Conservation (phyloP, 2,113 vertebrate species). For the Megaleporinus macrocephalus region DNA sequence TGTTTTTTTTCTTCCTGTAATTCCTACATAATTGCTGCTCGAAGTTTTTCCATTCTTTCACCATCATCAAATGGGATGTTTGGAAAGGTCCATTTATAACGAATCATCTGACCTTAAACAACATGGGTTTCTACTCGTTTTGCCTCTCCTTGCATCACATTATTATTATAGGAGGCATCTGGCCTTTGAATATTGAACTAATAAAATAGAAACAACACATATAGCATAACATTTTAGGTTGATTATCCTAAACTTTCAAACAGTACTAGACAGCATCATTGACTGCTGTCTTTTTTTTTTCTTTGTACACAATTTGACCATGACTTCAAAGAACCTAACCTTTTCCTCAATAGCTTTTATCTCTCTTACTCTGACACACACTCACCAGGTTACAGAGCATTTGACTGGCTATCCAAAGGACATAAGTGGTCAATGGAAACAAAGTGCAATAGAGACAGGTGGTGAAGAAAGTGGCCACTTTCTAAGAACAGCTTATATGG, state of each 20-base stretch:
- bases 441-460: slow-evolving; percentile 31
- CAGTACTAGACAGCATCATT: slow-evolving; percentile 14
- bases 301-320: slow-evolving; percentile 47
- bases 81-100: slow-evolving; percentile 34
- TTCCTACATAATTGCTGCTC: neutral
- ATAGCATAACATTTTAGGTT: slow-evolving; percentile 27
- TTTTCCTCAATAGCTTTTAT: slow-evolving; percentile 53
- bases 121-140: slow-evolving; percentile 33
- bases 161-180: slow-evolving; percentile 27
- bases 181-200: slow-evolving; percentile 33
- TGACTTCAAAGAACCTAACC: slow-evolving; percentile 43
- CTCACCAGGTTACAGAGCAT: slow-evolving; percentile 50
- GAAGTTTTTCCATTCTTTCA: slow-evolving; percentile 10
- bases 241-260: slow-evolving; percentile 43
- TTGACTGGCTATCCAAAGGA: slow-evolving; percentile 41
- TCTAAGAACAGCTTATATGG: slow-evolving; percentile 48
- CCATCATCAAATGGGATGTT: slow-evolving; percentile 13
- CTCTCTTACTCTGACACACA: slow-evolving; percentile 39
- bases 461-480: slow-evolving; percentile 34
- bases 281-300: slow-evolving; percentile 21
- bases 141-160: slow-evolving; percentile 12
- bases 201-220: neutral
- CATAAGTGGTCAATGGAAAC: slow-evolving; percentile 48
- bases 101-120: slow-evolving; percentile 32
- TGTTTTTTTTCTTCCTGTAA: neutral